Evolutionary conservation across 2,888 invertebrate species (phyloP), one percentile per base, ranked within the genome.

Genomic region (Petrolisthes cinctipes): DNA sequence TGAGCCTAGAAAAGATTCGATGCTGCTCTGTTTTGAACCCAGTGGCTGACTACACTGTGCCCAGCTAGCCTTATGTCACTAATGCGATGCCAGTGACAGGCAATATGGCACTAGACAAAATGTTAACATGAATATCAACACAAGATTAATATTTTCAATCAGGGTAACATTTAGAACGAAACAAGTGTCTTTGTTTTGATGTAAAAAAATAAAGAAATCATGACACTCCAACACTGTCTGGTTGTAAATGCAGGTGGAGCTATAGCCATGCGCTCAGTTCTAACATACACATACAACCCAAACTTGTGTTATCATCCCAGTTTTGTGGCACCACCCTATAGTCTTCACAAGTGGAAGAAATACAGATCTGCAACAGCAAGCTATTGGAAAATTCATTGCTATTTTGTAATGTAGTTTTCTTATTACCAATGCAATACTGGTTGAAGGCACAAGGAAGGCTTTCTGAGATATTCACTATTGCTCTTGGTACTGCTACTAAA

Each of bases 221-320:
- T 14, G 75, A 81, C 57, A 86, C 61, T 86, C 68, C 80, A 81
- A 53, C 81, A 81, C 75, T 56, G 53, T 73, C 73, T 54, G 81
- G 73, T 81, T 51, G 53, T 75, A 56, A 73, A 75, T 54, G 86
- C 86, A 86, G 86, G 75, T 71, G 81, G 73, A 81, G 68, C 57
- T 6, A 71, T 56, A 57, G 81, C 9, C 86, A 86, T 86, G 86
- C 86, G 54, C 53, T 57, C 53, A 51, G 51, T 51, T 66, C 20
- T 54, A 54, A 81, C 54, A 71, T 76, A 85, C 53, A 66, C 78
- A 57, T 61, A 84, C 6, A 78, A 54, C 23, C 51, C 51, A 37
- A 37, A 37, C 37, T 37, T 37, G 37, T 37, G 37, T 37, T 37
- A 37, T 37, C 37, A 37, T 37, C 37, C 37, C 37, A 37, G 37